Percentiles rank a stretch among this genome's conserved stretches.
phyloP scores from a whole-genome alignment of 2,888 invertebrate species.

The Acleris sparsana region DNA sequence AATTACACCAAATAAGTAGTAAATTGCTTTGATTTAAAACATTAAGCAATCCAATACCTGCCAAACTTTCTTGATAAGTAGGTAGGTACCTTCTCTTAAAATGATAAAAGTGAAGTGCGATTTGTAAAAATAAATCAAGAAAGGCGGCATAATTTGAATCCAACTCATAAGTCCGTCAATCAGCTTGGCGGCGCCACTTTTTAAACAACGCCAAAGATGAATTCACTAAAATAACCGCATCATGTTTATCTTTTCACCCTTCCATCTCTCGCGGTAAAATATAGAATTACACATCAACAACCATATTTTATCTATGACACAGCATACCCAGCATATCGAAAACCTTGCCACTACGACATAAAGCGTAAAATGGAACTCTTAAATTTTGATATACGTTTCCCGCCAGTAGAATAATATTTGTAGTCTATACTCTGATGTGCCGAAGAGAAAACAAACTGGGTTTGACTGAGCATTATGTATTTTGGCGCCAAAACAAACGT shows the following conservation, averaged over 20 bases:
- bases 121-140: conserved; percentile 8
- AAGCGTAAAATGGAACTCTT: conserved; percentile 49
- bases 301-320: conserved; percentile 42
- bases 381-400: conserved; percentile 41
- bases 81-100: no score
- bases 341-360: conserved; percentile 45
- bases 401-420: conserved; percentile 55
- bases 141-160: conserved; percentile 26
- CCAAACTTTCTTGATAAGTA: no score
- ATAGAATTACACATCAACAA: conserved; percentile 78
- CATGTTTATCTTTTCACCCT: conserved; percentile 81
- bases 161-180: conserved; percentile 72
- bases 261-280: conserved; percentile 78
- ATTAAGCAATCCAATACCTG: no score
- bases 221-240: conserved; percentile 79
- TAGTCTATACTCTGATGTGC: conserved; percentile 71
- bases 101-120: not conserved
- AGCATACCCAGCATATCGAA: conserved; percentile 28
- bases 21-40: no score
- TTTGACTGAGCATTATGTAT: conserved; percentile 81
- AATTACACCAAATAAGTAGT: no score
- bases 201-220: conserved; percentile 72
- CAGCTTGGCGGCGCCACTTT: conserved; percentile 77
- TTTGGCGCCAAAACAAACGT: conserved; percentile 84
- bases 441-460: conserved; percentile 80